Conservation (phyloP, 1,140 invertebrate genomes). For the Coptotermes formosanus region DNA sequence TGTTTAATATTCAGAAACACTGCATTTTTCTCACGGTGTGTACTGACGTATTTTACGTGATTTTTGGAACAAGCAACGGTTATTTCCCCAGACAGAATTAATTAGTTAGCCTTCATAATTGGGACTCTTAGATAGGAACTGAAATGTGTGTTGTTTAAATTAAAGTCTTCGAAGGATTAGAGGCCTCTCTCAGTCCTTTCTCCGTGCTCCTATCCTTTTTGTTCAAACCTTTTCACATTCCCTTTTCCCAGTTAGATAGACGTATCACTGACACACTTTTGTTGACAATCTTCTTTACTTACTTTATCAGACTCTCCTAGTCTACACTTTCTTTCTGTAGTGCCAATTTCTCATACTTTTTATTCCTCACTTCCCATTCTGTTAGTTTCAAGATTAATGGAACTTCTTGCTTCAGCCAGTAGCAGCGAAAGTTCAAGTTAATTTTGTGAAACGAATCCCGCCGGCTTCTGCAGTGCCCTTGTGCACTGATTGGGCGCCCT, state of each 20-base stretch:
- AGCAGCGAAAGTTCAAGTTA: neutral
- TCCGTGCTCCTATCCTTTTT: too few species aligned
- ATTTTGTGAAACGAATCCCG: neutral
- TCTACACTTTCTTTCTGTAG: neutral
- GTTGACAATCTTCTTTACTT: neutral
- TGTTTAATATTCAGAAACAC: too few species aligned
- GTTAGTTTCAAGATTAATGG: neutral
- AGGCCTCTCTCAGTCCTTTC: too few species aligned
- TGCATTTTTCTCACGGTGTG: too few species aligned
- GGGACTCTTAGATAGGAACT: too few species aligned
- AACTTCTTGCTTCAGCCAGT: neutral
- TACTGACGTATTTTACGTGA: too few species aligned
- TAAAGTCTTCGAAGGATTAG: too few species aligned
- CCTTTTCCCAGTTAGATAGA: neutral
- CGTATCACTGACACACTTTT: neutral
- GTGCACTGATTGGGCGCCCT: neutral
- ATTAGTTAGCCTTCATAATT: too few species aligned
- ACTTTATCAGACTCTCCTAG: neutral
- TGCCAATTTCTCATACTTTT: neutral
- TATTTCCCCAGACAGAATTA: too few species aligned
- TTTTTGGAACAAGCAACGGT: too few species aligned
- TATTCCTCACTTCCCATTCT: neutral
- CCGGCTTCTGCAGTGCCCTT: neutral
- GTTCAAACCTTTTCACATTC: too few species aligned
- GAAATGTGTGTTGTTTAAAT: too few species aligned